Evolutionary conservation across 1,140 invertebrate genomes (phyloP).

Genomic region (Drosophila sucinea): DNA sequence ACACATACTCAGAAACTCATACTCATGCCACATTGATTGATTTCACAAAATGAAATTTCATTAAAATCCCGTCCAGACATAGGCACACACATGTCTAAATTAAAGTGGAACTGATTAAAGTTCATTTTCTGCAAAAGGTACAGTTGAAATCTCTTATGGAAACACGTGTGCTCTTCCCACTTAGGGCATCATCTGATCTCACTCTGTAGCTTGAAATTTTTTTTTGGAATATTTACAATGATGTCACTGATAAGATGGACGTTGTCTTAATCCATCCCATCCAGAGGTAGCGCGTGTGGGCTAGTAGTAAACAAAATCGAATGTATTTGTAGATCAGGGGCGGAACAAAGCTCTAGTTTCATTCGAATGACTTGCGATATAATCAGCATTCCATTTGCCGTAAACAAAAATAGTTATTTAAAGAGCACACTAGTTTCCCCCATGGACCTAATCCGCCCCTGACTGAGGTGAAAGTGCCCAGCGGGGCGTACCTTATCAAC

Average conservation of each 20-base stretch:
- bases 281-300: slow-evolving; percentile 1
- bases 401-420: too few species aligned
- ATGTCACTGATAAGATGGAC: slow-evolving; percentile 32
- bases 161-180: slow-evolving; percentile 34
- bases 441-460: slow-evolving; percentile 11
- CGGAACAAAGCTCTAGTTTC: background rate
- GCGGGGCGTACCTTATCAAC: slow-evolving; percentile 41
- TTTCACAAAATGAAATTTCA: slow-evolving; percentile 36
- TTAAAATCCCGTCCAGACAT: background rate
- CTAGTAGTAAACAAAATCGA: background rate
- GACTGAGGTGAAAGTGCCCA: slow-evolving; percentile 20
- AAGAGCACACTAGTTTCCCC: background rate
- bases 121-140: slow-evolving; percentile 38
- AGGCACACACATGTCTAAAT: slow-evolving; percentile 26
- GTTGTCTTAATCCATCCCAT: background rate
- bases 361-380: too few species aligned
- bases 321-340: background rate
- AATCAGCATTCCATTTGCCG: too few species aligned
- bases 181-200: background rate
- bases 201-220: background rate
- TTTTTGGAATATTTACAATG: slow-evolving; percentile 26
- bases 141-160: slow-evolving; percentile 37
- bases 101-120: slow-evolving; percentile 35
- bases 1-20: background rate
- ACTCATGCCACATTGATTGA: slow-evolving; percentile 46